A percentile compares a stretch with the other conserved stretches of the same genome.
phyloP scores from a whole-genome alignment of 2,888 invertebrate species.

The Polyommatus icarus region DNA sequence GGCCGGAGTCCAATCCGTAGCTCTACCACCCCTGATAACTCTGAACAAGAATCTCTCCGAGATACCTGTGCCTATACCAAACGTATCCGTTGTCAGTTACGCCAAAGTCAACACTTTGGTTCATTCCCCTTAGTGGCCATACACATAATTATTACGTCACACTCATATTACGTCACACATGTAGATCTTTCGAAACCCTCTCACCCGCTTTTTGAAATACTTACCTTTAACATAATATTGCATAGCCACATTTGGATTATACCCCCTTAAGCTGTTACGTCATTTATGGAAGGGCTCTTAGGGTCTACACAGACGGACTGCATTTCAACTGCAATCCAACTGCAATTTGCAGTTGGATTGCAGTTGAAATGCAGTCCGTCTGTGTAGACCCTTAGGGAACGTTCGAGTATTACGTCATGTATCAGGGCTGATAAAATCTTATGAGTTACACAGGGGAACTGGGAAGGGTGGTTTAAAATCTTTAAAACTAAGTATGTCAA shows the following conservation, averaged over 20 bases:
- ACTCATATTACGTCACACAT: no score
- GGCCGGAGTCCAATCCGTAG: constrained; percentile 59
- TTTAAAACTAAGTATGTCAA: neutral
- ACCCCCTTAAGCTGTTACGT: neutral
- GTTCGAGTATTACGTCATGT: neutral
- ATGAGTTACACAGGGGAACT: neutral
- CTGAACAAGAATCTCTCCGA: constrained; percentile 62
- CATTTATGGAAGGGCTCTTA: neutral
- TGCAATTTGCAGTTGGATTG: no score
- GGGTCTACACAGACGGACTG: no score
- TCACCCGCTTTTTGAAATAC: no score
- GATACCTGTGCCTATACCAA: constrained; percentile 69
- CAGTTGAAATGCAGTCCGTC: no score
- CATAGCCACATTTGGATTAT: no score
- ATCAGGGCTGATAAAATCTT: neutral
- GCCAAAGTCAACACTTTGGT: constrained; percentile 64
- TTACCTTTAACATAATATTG: no score
- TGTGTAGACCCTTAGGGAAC: neutral
- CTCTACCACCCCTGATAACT: constrained; percentile 58
- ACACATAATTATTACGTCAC: no score
- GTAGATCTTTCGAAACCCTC: no score
- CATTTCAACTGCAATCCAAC: no score
- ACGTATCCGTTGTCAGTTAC: constrained; percentile 67
- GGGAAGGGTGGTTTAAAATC: neutral
- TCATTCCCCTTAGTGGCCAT: constrained; percentile 35